Evolutionary conservation across 1,140 invertebrate genomes (phyloP).

Genomic region (Drosophila carrolli): DNA sequence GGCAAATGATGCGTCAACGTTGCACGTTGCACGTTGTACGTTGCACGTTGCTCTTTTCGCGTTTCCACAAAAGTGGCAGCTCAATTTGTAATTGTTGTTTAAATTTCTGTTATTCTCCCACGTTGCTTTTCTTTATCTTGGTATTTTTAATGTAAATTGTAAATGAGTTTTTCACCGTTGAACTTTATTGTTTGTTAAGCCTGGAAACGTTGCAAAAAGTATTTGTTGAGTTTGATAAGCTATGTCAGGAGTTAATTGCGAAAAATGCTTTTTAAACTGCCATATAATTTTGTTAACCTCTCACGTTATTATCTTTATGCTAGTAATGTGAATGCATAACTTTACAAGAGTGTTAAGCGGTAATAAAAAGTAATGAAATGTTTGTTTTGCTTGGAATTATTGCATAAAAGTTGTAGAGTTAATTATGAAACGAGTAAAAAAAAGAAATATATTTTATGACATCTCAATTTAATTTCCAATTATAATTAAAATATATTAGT

Average conservation of each 20-base stretch:
- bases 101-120: slow-evolving; percentile 28
- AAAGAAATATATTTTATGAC: too few relatives aligned
- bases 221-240: slow-evolving; percentile 2
- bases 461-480: too few relatives aligned
- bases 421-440: too few relatives aligned
- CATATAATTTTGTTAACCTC: not conserved
- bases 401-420: too few relatives aligned
- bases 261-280: slow-evolving; percentile 2
- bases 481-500: too few relatives aligned
- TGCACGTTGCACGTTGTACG: slow-evolving; percentile 50
- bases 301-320: not conserved
- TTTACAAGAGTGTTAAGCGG: not conserved
- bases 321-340: not conserved
- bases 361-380: not conserved
- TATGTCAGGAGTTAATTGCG: not conserved
- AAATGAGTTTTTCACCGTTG: slow-evolving; percentile 11
- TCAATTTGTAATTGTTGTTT: slow-evolving; percentile 61
- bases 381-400: not conserved
- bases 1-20: slow-evolving; percentile 55
- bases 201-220: slow-evolving; percentile 2
- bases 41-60: slow-evolving; percentile 39
- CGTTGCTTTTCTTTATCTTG: slow-evolving; percentile 10
- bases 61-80: slow-evolving; percentile 43
- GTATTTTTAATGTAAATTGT: slow-evolving; percentile 27
- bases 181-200: slow-evolving; percentile 25